These are phyloP conservation scores for Hydrolagus colliei DNA, from an alignment of 2,797 vertebrate species.

Conservation along the genomic window DNA sequence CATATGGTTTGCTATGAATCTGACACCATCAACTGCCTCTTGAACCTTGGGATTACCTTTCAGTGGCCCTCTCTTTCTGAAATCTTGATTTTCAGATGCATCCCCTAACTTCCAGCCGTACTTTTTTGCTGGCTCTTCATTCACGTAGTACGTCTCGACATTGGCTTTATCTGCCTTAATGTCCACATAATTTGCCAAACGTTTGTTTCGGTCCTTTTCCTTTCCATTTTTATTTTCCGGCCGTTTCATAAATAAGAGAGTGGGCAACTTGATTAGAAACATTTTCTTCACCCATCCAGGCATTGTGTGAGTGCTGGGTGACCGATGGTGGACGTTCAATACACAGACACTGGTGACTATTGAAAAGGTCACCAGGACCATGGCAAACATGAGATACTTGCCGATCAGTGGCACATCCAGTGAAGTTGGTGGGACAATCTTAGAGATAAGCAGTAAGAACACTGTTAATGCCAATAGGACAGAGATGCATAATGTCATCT, in stretches of 20 bases:
- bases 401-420: constrained; percentile 66
- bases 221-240: constrained; percentile 51
- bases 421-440: constrained; percentile 70
- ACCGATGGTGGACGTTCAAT: constrained; percentile 68
- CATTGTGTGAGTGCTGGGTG: constrained; percentile 69
- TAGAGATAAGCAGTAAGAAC: constrained; percentile 69
- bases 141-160: constrained; percentile 48
- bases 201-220: constrained; percentile 49
- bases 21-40: constrained; percentile 63
- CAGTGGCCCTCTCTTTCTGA: constrained; percentile 44
- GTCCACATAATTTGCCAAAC: constrained; percentile 47
- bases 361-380: constrained; percentile 69
- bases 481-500: constrained; percentile 67
- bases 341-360: constrained; percentile 62
- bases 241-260: constrained; percentile 61
- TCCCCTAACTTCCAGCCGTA: constrained; percentile 53
- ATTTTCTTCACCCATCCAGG: constrained; percentile 63
- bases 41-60: constrained; percentile 56
- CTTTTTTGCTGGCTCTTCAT: constrained; percentile 49
- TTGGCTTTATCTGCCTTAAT: constrained; percentile 46
- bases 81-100: constrained; percentile 51
- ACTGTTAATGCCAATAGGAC: constrained; percentile 69
- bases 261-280: constrained; percentile 58
- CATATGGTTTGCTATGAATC: constrained; percentile 64
- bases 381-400: constrained; percentile 73